Base-by-base conservation (phyloP, 1,140 invertebrate genomes). In the Tenebrio molitor region DNA sequence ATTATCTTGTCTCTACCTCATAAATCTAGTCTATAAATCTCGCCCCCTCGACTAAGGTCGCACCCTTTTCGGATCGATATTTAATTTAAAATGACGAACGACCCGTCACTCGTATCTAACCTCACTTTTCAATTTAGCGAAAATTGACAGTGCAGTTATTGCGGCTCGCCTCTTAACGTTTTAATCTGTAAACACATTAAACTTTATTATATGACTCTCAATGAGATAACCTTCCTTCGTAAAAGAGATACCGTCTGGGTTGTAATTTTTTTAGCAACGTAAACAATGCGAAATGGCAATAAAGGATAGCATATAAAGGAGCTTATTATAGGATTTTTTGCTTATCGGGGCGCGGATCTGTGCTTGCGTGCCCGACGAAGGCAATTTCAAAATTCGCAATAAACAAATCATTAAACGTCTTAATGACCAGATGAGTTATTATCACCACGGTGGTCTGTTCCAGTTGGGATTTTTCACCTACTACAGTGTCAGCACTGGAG, bases 391-490 rank as follows among this genome's bases (percentile, higher is more conserved):
- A 5, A 39, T 2, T 12, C 4, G n/a, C 36, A 16, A 46, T 46
- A 46, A 46, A 46, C 42, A 46, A 39, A 39, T 39, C 36, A 39
- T 39, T 39, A 39, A 39, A 12, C 36, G 36, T 39, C 36, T 39
- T 39, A 39, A 39, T 39, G 36, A 39, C 36, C 12, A 29, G 25
- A 29, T 39, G 36, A 39, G 36, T 39, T 7, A 39, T 39, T 39
- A 39, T 12, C 6, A 2, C 36, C 5, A n/a, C n/a, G 6, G n/a
- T 77, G 69, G 80, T 80, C 79, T 80, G 21, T 89, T 90, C 1
- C 88, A 98, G 95, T 84, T 98, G 84, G 93, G 92, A 34, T 95
- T 96, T 83, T 97, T 97, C 87, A 90, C 93, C 21, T 97, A 97
- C 86, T 96, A 97, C 83, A 92, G 92, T 46, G 87, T 95, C 74